phyloP scores from a whole-genome alignment of 2,888 invertebrate genomes.

The Andrena fulva region DNA sequence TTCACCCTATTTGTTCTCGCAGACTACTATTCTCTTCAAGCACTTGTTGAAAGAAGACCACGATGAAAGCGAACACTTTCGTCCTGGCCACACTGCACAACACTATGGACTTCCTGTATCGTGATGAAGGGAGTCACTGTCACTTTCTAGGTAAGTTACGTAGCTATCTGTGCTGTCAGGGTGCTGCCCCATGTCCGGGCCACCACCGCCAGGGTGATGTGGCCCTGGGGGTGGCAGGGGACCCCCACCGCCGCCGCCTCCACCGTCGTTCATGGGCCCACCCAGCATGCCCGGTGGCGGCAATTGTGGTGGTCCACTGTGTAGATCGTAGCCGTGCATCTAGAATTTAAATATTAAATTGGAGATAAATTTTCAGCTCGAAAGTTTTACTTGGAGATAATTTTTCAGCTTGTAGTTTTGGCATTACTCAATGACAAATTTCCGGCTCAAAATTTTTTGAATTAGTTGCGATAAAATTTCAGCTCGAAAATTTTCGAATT shows the following conservation, averaged over 20 bases:
- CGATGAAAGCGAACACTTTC: slow-evolving; percentile 61
- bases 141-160: slow-evolving; percentile 96
- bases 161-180: slow-evolving; percentile 95
- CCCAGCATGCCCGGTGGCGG: slow-evolving; percentile 83
- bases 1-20: slow-evolving; percentile 37
- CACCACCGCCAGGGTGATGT: slow-evolving; percentile 78
- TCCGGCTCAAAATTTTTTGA: too few relatives aligned
- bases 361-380: neutral
- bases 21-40: slow-evolving; percentile 53
- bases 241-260: slow-evolving; percentile 79
- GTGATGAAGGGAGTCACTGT: slow-evolving; percentile 87
- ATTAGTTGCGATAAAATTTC: too few relatives aligned
- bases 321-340: slow-evolving; percentile 96
- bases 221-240: slow-evolving; percentile 79
- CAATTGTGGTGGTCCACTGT: slow-evolving; percentile 81
- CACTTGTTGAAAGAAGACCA: slow-evolving; percentile 55
- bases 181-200: slow-evolving; percentile 89
- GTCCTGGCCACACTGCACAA: slow-evolving; percentile 65
- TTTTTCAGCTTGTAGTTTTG: too few relatives aligned
- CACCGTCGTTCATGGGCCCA: slow-evolving; percentile 82
- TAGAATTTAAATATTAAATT: slow-evolving; percentile 82
- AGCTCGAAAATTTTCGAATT: too few relatives aligned
- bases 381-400: too few relatives aligned
- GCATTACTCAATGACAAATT: too few relatives aligned
- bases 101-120: slow-evolving; percentile 87